phyloP scores from a whole-genome alignment of 2,797 vertebrate species.

The Eulemur coronatus region DNA sequence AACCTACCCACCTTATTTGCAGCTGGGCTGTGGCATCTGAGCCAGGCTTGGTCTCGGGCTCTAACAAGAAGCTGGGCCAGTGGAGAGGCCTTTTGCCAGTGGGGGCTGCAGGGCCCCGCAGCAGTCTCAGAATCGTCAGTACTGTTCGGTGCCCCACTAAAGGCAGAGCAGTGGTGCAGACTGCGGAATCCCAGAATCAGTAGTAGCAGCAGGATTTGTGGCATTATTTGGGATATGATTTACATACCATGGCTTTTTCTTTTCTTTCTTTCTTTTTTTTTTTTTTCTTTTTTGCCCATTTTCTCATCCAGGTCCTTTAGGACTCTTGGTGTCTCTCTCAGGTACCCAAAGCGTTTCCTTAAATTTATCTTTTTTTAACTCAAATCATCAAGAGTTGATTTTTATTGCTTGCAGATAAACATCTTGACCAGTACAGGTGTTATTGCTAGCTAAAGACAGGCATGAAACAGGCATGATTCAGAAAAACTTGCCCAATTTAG shows the following conservation, averaged over 20 bases:
- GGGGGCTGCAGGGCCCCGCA: neutral
- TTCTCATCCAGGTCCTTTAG: neutral
- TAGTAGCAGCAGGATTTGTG: neutral
- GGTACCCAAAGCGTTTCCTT: neutral
- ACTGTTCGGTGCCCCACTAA: fast-evolving
- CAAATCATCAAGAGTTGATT: neutral
- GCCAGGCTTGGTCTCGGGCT: fast-evolving
- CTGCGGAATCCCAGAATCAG: no score
- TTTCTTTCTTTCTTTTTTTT: neutral
- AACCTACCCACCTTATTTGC: neutral
- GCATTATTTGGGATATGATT: neutral
- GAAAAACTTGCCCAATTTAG: neutral
- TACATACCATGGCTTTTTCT: neutral
- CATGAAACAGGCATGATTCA: neutral
- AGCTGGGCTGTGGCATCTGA: neutral
- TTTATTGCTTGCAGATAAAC: neutral
- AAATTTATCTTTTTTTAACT: neutral
- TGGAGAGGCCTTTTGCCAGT: neutral
- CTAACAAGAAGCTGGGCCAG: neutral
- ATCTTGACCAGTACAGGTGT: neutral
- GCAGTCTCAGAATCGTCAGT: neutral
- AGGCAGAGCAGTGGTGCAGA: no score
- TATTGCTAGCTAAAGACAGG: neutral
- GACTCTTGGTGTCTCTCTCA: neutral
- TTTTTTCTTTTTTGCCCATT: no score